Conservation (phyloP, 2,797 vertebrate genomes). For the Pangasius larnaudii region DNA sequence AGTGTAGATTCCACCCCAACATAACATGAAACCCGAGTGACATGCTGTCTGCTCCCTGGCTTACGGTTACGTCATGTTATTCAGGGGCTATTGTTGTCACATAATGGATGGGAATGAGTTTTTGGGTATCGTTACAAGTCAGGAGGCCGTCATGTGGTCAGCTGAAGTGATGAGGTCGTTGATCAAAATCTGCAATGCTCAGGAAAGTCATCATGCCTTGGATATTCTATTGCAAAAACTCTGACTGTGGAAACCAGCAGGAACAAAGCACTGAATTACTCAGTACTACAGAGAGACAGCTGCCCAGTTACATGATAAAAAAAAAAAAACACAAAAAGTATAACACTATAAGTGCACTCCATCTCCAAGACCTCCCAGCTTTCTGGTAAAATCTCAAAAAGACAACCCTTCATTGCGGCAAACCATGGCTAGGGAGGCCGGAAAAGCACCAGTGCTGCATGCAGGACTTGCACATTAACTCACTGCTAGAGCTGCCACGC, state of each 20-base stretch:
- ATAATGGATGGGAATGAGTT: neutral
- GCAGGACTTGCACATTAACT: neutral
- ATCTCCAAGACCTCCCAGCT: neutral
- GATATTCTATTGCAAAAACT: neutral
- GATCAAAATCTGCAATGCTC: conserved; percentile 3
- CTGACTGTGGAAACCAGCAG: neutral
- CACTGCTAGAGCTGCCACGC: conserved; percentile 5
- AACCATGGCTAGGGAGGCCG: neutral
- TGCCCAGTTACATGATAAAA: neutral
- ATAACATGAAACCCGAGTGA: conserved; percentile 30
- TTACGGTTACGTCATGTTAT: conserved; percentile 31
- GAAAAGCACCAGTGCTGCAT: neutral
- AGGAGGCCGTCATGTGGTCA: neutral
- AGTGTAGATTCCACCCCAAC: conserved; percentile 23
- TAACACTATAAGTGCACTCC: neutral
- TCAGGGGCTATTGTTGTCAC: conserved; percentile 21
- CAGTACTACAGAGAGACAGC: neutral
- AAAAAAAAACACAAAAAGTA: neutral
- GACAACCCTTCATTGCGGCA: neutral
- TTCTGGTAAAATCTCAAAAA: neutral
- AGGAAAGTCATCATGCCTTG: neutral
- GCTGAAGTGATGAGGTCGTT: neutral
- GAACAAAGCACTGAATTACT: neutral
- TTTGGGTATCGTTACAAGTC: conserved; percentile 2
- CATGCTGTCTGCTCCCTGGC: conserved; percentile 20